Conservation (phyloP, 2,113 vertebrate genomes). For the Dinomys branickii region DNA sequence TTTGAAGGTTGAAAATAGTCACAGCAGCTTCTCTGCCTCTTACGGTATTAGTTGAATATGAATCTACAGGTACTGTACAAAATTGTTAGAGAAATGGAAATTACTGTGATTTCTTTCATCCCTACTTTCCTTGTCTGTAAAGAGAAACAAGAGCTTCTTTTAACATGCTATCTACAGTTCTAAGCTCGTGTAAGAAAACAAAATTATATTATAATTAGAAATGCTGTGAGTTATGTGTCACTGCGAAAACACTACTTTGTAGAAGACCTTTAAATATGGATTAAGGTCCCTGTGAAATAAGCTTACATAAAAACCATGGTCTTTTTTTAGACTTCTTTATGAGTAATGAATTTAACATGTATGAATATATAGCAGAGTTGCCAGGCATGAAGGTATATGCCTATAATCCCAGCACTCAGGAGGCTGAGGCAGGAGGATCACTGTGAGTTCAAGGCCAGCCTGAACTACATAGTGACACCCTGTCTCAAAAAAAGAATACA, state of each 20-base stretch:
- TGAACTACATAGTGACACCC: background rate
- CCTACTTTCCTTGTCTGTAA: background rate
- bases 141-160: background rate
- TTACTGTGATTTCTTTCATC: background rate
- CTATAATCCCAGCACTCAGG: background rate
- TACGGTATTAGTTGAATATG: background rate
- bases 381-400: background rate
- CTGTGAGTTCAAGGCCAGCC: background rate
- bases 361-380: background rate
- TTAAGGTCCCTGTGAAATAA: constrained; percentile 16
- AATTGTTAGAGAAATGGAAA: constrained; percentile 44
- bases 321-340: background rate
- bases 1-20: background rate
- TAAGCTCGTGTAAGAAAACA: background rate
- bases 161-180: background rate
- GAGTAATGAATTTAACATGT: background rate
- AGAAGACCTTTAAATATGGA: background rate
- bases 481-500: background rate
- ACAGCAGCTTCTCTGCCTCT: background rate
- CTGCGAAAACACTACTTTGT: background rate
- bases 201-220: constrained; percentile 14
- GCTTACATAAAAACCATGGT: background rate
- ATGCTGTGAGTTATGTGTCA: background rate
- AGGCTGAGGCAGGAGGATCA: background rate
- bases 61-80: background rate